Conservation (phyloP, 2,113 vertebrate genomes). For the Piliocolobus tephrosceles region DNA sequence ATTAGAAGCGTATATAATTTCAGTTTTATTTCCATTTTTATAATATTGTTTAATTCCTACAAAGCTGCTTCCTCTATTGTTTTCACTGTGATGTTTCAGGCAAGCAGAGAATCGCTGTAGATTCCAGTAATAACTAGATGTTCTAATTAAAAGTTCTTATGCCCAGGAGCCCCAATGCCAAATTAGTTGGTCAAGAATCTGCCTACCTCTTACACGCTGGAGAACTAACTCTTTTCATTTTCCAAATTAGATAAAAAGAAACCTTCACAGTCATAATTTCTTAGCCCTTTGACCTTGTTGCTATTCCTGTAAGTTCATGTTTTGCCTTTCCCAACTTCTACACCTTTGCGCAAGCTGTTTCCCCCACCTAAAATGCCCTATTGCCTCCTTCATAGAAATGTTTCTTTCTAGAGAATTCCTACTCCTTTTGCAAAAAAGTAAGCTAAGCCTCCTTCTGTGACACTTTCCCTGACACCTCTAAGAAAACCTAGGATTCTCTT, state of each 20-base stretch:
- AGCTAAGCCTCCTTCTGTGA: not conserved
- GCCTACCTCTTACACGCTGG: not conserved
- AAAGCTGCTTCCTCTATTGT: not conserved
- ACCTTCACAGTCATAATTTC: not conserved
- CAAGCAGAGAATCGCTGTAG: not conserved
- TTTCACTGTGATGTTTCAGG: slow-evolving; percentile 30
- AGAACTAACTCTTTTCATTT: not conserved
- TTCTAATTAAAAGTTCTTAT: slow-evolving; percentile 49
- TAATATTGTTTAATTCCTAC: slow-evolving; percentile 34
- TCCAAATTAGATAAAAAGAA: not conserved
- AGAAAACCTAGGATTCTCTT: not conserved
- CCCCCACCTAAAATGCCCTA: not conserved
- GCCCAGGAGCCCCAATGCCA: not conserved
- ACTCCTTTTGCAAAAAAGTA: not conserved
- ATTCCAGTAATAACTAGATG: slow-evolving; percentile 10
- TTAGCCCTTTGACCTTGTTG: not conserved
- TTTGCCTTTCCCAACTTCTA: not conserved
- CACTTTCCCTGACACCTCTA: not conserved
- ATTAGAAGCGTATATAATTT: slow-evolving; percentile 67
- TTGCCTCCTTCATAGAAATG: not conserved
- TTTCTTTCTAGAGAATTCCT: not conserved
- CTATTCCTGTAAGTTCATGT: not conserved
- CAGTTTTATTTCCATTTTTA: slow-evolving; percentile 33
- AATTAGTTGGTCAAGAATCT: not conserved
- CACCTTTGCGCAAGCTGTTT: not conserved